Conservation (phyloP, 2,888 invertebrate species). For the Tanypteryx hageni region DNA sequence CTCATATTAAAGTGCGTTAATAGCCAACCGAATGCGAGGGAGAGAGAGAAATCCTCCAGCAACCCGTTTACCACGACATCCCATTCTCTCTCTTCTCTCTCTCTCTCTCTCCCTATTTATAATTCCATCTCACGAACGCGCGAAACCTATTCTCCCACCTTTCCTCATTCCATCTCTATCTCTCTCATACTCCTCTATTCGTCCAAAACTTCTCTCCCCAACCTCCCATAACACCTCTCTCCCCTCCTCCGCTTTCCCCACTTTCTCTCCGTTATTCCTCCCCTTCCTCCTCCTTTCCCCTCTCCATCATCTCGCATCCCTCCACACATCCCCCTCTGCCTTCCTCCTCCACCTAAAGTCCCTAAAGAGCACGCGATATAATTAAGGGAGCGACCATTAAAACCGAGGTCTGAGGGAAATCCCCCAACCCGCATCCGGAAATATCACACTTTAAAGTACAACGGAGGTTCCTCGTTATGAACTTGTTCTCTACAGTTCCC, state of each 20-base stretch:
- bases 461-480: conserved; percentile 57
- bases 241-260: conserved; percentile 8
- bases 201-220: neutral
- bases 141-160: neutral
- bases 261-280: neutral
- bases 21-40: neutral
- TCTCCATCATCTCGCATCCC: neutral
- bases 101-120: conserved; percentile 39
- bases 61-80: neutral
- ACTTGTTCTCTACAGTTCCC: conserved; percentile 55
- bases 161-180: conserved; percentile 31
- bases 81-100: neutral
- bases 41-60: neutral
- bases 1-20: conserved; percentile 6
- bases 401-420: conserved; percentile 63
- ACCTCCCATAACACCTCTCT: neutral
- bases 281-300: neutral
- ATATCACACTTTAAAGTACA: conserved; percentile 64
- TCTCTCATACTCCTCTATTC: neutral
- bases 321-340: conserved; percentile 27
- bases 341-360: conserved; percentile 28
- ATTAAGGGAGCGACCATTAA: conserved; percentile 64
- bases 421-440: conserved; percentile 60
- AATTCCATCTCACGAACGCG: conserved; percentile 57
- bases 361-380: conserved; percentile 64